Conservation (phyloP, 1,140 invertebrate species). For the Thaumatotibia leucotreta region DNA sequence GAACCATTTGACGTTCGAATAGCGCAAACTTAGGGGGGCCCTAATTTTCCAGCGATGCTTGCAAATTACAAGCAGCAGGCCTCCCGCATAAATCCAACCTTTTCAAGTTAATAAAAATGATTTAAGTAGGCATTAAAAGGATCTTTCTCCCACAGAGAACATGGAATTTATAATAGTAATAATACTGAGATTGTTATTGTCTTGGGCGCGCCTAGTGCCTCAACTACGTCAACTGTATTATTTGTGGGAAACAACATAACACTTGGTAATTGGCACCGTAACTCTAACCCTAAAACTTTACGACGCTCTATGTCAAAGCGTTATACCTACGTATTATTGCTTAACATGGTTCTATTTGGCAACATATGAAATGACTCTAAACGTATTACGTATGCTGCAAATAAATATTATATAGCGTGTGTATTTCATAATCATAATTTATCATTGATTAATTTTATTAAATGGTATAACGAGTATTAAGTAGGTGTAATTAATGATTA, state of each 20-base stretch:
- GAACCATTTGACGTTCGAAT: conserved; percentile 5
- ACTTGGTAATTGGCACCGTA: background rate
- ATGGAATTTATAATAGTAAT: conserved; percentile 59
- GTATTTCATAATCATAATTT: no score
- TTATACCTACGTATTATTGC: no score
- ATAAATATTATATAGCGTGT: no score
- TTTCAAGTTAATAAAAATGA: conserved; percentile 70
- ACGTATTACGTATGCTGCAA: no score
- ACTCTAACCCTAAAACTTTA: no score
- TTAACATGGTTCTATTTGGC: no score
- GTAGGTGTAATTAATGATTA: no score
- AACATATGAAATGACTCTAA: no score
- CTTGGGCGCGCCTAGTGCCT: conserved; percentile 30
- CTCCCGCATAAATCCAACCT: conserved; percentile 56
- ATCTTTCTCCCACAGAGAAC: conserved; percentile 49
- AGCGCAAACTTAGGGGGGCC: conserved; percentile 14
- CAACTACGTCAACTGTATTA: background rate
- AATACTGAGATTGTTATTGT: conserved; percentile 43
- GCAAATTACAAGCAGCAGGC: conserved; percentile 48
- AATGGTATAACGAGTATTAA: no score
- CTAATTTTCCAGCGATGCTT: conserved; percentile 28
- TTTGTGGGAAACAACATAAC: background rate
- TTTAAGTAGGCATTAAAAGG: conserved; percentile 63
- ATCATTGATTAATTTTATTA: no score
- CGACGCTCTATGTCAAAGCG: no score